Evolutionary conservation across 1,140 invertebrate species (phyloP).

Genomic region (Cepaea nemoralis): DNA sequence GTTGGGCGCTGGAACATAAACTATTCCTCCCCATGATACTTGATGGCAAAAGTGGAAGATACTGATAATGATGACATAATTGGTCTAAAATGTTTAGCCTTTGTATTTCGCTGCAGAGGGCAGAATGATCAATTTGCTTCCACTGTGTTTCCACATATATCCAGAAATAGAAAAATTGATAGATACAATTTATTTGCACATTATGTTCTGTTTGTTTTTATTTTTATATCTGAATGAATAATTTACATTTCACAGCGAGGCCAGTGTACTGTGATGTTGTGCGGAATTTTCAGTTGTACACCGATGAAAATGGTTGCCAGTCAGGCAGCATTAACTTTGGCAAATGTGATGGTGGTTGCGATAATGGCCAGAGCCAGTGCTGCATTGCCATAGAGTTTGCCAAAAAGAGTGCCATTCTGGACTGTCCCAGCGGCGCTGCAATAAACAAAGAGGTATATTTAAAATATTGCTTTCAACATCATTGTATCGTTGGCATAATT

Average conservation of each 20-base stretch:
- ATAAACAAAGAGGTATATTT: constrained; percentile 1
- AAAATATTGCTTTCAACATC: background rate
- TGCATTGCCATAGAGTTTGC: background rate
- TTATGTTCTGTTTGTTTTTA: background rate
- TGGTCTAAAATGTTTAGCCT: too few relatives aligned
- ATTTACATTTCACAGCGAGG: background rate
- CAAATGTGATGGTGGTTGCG: constrained; percentile 28
- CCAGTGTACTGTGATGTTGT: constrained; percentile 6
- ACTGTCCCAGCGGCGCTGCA: background rate
- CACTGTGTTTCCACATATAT: too few relatives aligned
- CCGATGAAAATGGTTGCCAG: background rate
- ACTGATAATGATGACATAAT: too few relatives aligned
- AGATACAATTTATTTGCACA: background rate
- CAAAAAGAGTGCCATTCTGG: background rate
- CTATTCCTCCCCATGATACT: too few relatives aligned
- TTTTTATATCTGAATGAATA: background rate
- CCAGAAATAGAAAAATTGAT: background rate
- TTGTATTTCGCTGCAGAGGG: too few relatives aligned
- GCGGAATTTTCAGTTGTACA: constrained; percentile 1
- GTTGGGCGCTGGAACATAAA: too few relatives aligned
- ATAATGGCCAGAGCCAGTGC: background rate
- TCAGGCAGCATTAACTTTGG: constrained; percentile 20
- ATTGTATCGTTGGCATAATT: too few relatives aligned
- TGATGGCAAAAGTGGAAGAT: too few relatives aligned
- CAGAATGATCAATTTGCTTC: too few relatives aligned